Conservation (phyloP, 2,113 vertebrate species). For the Nanorana parkeri region DNA sequence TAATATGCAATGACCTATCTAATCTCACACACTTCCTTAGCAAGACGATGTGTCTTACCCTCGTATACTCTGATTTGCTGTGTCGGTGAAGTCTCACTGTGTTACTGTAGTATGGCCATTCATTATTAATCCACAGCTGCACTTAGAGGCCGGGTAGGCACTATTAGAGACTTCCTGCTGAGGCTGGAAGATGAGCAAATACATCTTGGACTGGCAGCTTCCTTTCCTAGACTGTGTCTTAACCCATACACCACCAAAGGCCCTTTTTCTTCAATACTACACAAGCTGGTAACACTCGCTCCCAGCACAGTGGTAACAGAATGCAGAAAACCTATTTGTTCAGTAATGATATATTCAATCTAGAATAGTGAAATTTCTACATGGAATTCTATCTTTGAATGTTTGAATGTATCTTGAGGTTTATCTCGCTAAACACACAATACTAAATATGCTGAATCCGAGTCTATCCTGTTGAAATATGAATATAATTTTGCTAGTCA, state of each 20-base stretch:
- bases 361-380: no score
- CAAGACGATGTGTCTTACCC: conserved; percentile 13
- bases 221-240: conserved; percentile 24
- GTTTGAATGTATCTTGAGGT: no score
- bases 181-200: conserved; percentile 55
- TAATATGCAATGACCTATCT: background rate
- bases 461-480: no score
- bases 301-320: no score
- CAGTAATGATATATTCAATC: no score
- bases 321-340: no score
- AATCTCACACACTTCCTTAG: conserved; percentile 1
- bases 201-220: conserved; percentile 52
- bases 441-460: no score
- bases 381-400: no score
- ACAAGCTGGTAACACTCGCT: background rate
- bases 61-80: conserved; percentile 32
- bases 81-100: conserved; percentile 41
- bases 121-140: conserved; percentile 57
- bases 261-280: background rate
- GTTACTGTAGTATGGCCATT: conserved; percentile 50
- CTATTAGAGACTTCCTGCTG: conserved; percentile 56
- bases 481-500: no score
- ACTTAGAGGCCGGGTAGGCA: conserved; percentile 52
- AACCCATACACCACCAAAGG: conserved; percentile 20
- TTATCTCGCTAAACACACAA: no score